phyloP scores from a whole-genome alignment of 2,888 invertebrate genomes.

The Micoletzkya japonica region DNA sequence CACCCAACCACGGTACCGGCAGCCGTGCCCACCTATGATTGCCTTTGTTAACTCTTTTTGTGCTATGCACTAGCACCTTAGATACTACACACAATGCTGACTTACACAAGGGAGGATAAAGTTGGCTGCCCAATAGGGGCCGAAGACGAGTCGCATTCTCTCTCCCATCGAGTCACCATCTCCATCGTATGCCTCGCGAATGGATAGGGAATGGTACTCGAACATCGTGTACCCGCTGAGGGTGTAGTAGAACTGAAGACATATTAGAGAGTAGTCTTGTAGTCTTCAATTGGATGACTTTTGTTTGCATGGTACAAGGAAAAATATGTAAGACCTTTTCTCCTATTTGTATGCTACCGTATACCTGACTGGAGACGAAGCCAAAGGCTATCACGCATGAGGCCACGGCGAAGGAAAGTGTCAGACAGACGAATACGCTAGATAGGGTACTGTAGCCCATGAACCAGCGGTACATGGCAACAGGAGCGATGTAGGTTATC shows the following conservation, averaged over 20 bases:
- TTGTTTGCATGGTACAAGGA: too few relatives aligned
- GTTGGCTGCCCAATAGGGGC: conserved; percentile 54
- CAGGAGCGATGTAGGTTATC: conserved; percentile 53
- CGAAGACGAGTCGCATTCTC: conserved; percentile 60
- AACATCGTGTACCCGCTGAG: conserved; percentile 60
- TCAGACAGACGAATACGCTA: conserved; percentile 36
- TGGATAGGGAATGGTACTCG: conserved; percentile 55
- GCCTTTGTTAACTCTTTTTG: too few relatives aligned
- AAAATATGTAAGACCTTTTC: too few relatives aligned
- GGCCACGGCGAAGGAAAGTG: conserved; percentile 48
- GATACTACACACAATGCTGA: too few relatives aligned
- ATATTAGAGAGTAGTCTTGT: conserved; percentile 9
- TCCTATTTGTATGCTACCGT: conserved; percentile 4
- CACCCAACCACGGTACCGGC: too few relatives aligned
- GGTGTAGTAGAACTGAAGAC: conserved; percentile 57
- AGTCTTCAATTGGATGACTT: neutral
- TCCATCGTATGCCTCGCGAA: conserved; percentile 52
- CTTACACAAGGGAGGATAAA: conserved; percentile 52
- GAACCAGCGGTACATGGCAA: conserved; percentile 52
- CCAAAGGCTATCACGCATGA: conserved; percentile 47
- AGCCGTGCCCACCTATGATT: too few relatives aligned
- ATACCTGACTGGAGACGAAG: conserved; percentile 56
- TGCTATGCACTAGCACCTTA: too few relatives aligned
- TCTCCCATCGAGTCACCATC: conserved; percentile 55
- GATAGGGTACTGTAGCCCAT: conserved; percentile 39